Conservation (phyloP, 2,888 invertebrate species). For the Hirudinaria manillensis region DNA sequence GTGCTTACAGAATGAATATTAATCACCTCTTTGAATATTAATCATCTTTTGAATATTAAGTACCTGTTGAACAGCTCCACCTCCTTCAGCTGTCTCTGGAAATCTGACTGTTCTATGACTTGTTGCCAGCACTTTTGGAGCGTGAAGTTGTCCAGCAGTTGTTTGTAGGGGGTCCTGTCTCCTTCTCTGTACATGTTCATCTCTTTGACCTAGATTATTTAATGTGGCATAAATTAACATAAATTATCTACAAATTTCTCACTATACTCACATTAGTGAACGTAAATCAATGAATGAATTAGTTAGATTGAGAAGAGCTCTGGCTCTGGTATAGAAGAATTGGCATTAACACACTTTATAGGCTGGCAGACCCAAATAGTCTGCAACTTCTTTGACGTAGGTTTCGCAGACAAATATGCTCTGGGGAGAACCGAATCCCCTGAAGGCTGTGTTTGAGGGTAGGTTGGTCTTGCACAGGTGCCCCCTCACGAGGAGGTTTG, state of each 20-base stretch:
- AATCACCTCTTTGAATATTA: neutral
- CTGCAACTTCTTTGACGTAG: constrained; percentile 57
- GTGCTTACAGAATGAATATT: neutral
- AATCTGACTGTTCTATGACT: constrained; percentile 66
- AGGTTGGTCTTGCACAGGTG: constrained; percentile 74
- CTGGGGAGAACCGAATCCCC: constrained; percentile 55
- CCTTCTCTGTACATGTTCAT: constrained; percentile 76
- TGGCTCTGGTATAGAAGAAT: no score
- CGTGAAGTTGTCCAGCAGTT: constrained; percentile 66
- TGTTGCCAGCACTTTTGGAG: constrained; percentile 68
- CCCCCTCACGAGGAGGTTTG: constrained; percentile 66
- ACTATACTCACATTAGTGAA: no score
- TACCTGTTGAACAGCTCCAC: constrained; percentile 66
- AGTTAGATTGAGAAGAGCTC: no score
- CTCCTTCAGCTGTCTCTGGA: constrained; percentile 59
- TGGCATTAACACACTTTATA: neutral
- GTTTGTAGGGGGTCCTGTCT: constrained; percentile 71
- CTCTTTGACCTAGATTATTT: constrained; percentile 55
- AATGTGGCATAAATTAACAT: no score
- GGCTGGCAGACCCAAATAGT: constrained; percentile 27
- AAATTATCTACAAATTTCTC: no score
- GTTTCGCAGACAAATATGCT: constrained; percentile 44
- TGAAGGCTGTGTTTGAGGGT: constrained; percentile 84
- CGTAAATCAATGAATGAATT: no score
- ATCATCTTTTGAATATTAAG: neutral